Percentiles rank a stretch among this genome's conserved stretches.
Conservation (phyloP, 2,797 vertebrate genomes). For the Acomys russatus region DNA sequence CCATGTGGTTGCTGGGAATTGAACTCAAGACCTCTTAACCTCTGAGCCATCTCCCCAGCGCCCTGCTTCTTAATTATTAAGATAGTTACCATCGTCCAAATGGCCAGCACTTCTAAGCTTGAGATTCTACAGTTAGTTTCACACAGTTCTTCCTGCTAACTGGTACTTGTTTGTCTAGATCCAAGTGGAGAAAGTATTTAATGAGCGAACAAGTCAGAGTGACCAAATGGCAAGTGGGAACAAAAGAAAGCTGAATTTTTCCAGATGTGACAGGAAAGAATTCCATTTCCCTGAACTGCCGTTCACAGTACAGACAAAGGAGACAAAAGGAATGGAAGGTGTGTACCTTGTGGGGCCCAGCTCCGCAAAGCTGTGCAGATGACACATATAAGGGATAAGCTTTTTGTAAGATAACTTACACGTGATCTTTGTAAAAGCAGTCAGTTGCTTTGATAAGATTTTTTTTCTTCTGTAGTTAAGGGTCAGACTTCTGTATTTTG, state of each 20-base stretch:
- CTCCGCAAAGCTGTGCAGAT: background rate
- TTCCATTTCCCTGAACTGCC: constrained; percentile 86
- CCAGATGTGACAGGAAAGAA: constrained; percentile 83
- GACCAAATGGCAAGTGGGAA: constrained; percentile 81
- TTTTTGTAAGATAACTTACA: constrained; percentile 10
- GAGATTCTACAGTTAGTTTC: constrained; percentile 30
- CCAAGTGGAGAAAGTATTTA: constrained; percentile 81
- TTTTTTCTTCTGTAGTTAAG: background rate
- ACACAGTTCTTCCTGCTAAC: constrained; percentile 62
- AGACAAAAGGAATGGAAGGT: constrained; percentile 85
- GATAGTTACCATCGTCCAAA: constrained; percentile 36
- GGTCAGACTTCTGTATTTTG: background rate
- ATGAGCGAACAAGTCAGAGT: constrained; percentile 79
- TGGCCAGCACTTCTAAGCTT: constrained; percentile 8
- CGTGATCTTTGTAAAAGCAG: constrained; percentile 30
- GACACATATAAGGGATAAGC: background rate
- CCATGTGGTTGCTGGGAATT: too few species aligned
- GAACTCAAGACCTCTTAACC: too few species aligned
- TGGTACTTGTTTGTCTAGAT: constrained; percentile 75
- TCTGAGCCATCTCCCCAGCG: too few species aligned
- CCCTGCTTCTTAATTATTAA: constrained; percentile 52
- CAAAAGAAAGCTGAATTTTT: constrained; percentile 85
- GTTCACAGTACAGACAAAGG: constrained; percentile 87
- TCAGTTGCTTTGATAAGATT: constrained; percentile 29
- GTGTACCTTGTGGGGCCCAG: constrained; percentile 1